These are phyloP conservation scores for Podarcis siculus DNA, from an alignment of 2,797 vertebrate genomes.

Conservation along the genomic window DNA sequence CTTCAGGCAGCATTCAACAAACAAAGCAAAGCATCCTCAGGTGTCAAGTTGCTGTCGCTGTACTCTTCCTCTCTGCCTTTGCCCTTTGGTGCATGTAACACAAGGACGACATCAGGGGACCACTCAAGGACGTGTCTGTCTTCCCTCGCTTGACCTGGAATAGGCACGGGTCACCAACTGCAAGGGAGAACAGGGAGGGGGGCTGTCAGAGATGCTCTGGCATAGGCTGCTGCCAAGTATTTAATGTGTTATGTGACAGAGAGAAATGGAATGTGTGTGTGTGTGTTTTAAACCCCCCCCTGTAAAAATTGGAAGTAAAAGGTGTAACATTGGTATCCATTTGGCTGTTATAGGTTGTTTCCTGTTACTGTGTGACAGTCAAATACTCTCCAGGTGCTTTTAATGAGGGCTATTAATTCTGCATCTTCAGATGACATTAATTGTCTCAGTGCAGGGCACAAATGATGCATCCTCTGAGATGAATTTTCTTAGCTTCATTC, in stretches of 20 bases:
- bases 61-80: neutral
- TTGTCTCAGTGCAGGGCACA: conserved; percentile 49
- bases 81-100: neutral
- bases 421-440: conserved; percentile 60
- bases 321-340: conserved; percentile 58
- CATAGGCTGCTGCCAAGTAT: neutral
- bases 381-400: conserved; percentile 66
- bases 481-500: neutral
- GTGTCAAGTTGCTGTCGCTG: neutral
- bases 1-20: neutral
- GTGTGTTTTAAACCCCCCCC: no score
- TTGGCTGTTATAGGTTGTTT: conserved; percentile 39
- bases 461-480: conserved; percentile 54
- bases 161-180: neutral
- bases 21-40: neutral
- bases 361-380: conserved; percentile 20
- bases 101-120: neutral
- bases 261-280: neutral
- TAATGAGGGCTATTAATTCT: conserved; percentile 72
- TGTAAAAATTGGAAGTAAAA: conserved; percentile 14
- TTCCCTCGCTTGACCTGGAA: neutral
- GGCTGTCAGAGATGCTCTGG: neutral
- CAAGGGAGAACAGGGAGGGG: neutral
- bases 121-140: neutral
- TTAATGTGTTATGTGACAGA: neutral